Percentiles rank a stretch among this genome's conserved stretches.
Conservation (phyloP, 1,140 invertebrate genomes). For the Holotrichia oblita region DNA sequence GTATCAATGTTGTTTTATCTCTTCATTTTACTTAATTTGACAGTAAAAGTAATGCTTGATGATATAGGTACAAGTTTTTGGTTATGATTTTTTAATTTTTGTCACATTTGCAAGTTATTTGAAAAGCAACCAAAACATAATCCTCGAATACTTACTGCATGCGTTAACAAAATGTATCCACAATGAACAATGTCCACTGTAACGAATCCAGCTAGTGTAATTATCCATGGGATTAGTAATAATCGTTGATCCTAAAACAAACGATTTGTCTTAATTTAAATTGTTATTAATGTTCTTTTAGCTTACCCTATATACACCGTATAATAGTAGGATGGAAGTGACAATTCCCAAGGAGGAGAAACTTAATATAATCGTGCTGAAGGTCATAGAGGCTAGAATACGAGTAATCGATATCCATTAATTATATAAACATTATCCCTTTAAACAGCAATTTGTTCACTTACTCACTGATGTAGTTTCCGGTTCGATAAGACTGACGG, state of each 20-base stretch:
- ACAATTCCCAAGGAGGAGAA: conserved; percentile 64
- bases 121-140: too few species aligned
- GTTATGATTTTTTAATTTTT: too few species aligned
- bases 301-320: conserved; percentile 65
- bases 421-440: conserved; percentile 40
- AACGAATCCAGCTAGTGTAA: conserved; percentile 56
- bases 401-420: conserved; percentile 2
- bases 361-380: conserved; percentile 62
- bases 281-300: neutral
- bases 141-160: conserved; percentile 59
- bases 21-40: too few species aligned
- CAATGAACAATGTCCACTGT: conserved; percentile 61
- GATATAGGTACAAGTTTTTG: too few species aligned
- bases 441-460: conserved; percentile 46
- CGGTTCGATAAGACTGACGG: conserved; percentile 61
- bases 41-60: too few species aligned
- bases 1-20: too few species aligned
- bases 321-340: conserved; percentile 64
- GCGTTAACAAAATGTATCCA: conserved; percentile 58
- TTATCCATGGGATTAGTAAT: conserved; percentile 64
- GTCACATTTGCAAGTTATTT: too few species aligned
- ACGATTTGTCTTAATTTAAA: neutral
- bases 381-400: conserved; percentile 64
- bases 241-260: conserved; percentile 61
- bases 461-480: conserved; percentile 65